Evolutionary conservation across 2,797 vertebrate genomes (phyloP).

Genomic region (Pygocentrus nattereri): DNA sequence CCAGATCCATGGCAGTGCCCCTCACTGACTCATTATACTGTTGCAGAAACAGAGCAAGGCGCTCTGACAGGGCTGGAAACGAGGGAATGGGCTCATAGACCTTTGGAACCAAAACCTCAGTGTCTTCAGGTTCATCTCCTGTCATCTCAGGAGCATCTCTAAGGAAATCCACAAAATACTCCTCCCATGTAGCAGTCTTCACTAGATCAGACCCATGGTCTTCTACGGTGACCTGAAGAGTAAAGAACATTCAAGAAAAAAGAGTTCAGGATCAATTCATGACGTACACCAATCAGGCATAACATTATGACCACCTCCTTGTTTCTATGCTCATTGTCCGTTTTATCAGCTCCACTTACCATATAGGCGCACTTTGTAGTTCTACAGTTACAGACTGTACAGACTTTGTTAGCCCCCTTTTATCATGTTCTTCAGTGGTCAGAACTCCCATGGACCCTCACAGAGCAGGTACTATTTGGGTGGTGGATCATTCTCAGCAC

Average conservation of each 20-base stretch:
- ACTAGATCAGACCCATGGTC: constrained; percentile 76
- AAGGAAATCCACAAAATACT: constrained; percentile 86
- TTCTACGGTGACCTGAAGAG: constrained; percentile 75
- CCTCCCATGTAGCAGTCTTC: constrained; percentile 69
- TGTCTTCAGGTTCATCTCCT: constrained; percentile 81
- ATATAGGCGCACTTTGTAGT: too few relatives aligned
- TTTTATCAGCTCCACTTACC: too few relatives aligned
- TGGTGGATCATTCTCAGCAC: too few relatives aligned
- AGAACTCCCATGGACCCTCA: too few relatives aligned
- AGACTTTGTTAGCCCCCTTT: too few relatives aligned
- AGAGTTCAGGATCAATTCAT: background rate
- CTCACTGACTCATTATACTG: constrained; percentile 85
- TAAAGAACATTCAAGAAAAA: background rate
- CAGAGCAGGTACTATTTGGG: too few relatives aligned
- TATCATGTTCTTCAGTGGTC: too few relatives aligned
- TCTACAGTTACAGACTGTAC: too few relatives aligned
- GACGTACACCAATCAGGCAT: background rate
- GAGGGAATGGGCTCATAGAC: constrained; percentile 84
- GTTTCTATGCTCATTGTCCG: too few relatives aligned
- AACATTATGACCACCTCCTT: too few relatives aligned
- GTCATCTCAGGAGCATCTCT: constrained; percentile 78
- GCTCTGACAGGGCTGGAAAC: constrained; percentile 77
- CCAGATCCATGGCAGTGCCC: constrained; percentile 84
- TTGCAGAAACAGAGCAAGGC: constrained; percentile 77
- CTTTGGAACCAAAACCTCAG: constrained; percentile 82